phyloP scores from a whole-genome alignment of 2,797 vertebrate genomes.

The Gymnoscopelus microlampas region DNA sequence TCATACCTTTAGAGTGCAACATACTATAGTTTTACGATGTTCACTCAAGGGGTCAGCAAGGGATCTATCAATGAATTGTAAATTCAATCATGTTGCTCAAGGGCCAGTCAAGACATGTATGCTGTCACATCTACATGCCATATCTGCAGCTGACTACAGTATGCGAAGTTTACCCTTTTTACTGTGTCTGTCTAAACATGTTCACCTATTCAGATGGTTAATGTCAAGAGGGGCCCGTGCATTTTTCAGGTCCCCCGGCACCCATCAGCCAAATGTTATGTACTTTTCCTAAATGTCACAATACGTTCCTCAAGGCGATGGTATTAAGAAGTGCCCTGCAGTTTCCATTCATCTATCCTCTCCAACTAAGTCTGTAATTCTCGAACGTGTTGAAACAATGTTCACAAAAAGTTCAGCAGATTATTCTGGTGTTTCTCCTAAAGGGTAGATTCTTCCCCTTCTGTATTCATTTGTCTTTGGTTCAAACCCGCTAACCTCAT shows the following conservation, averaged over 20 bases:
- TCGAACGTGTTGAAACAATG: neutral
- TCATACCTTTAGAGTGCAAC: too few species aligned
- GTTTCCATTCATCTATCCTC: neutral
- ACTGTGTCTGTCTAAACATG: constrained; percentile 46
- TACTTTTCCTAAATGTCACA: constrained; percentile 25
- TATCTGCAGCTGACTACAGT: neutral
- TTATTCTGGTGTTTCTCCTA: neutral
- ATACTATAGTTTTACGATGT: too few species aligned
- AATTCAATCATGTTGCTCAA: neutral
- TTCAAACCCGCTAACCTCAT: constrained; percentile 22
- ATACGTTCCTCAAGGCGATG: constrained; percentile 18
- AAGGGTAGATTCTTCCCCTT: neutral
- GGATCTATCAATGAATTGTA: neutral
- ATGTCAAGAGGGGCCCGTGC: constrained; percentile 17
- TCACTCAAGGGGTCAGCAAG: neutral
- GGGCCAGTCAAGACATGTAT: constrained; percentile 30
- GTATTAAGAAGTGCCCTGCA: neutral
- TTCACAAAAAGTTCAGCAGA: neutral
- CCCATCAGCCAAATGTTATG: constrained; percentile 1
- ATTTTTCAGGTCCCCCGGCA: constrained; percentile 35
- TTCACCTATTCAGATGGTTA: constrained; percentile 23
- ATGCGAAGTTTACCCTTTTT: constrained; percentile 33
- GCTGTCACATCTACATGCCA: neutral
- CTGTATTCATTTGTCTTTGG: constrained; percentile 1
- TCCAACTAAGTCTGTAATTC: constrained; percentile 1